Evolutionary conservation across 2,888 invertebrate genomes (phyloP).

Genomic region (Crioceris asparagi): DNA sequence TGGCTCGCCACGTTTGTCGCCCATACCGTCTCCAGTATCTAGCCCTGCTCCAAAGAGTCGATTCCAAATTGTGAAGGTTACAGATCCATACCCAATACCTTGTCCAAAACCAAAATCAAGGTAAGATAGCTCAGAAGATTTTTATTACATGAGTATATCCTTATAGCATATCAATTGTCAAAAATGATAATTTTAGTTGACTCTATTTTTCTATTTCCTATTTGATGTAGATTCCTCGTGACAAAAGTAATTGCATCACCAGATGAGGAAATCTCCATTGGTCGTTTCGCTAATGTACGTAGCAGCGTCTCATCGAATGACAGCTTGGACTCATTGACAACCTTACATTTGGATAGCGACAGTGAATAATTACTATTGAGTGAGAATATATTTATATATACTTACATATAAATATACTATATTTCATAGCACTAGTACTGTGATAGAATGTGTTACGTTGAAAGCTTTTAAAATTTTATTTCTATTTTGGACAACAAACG

Average conservation of each 20-base stretch:
- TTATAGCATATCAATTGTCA: too few species aligned
- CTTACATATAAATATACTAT: too few species aligned
- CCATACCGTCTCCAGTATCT: conserved; percentile 23
- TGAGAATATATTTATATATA: too few species aligned
- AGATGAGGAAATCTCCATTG: conserved; percentile 23
- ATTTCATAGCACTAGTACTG: conserved; percentile 17
- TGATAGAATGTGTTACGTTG: conserved; percentile 18
- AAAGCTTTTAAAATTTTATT: conserved; percentile 16
- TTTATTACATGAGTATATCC: too few species aligned
- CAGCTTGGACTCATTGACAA: conserved; percentile 27
- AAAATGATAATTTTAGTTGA: too few species aligned
- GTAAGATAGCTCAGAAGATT: conserved; percentile 4
- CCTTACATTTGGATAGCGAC: conserved; percentile 24
- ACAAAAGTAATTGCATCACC: conserved; percentile 24
- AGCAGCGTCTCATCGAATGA: conserved; percentile 30
- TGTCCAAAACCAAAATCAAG: conserved; percentile 13
- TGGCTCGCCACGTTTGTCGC: conserved; percentile 18
- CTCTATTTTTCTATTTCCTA: too few species aligned
- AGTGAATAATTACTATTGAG: conserved; percentile 20
- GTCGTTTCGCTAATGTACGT: conserved; percentile 26
- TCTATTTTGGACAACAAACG: too few species aligned
- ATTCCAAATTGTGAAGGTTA: conserved; percentile 26
- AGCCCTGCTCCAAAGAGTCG: conserved; percentile 25
- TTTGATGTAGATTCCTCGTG: conserved; percentile 20
- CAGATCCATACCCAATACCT: conserved; percentile 16